Base-by-base conservation (phyloP, 1,140 invertebrate species). In the Brachionus sp. region DNA sequence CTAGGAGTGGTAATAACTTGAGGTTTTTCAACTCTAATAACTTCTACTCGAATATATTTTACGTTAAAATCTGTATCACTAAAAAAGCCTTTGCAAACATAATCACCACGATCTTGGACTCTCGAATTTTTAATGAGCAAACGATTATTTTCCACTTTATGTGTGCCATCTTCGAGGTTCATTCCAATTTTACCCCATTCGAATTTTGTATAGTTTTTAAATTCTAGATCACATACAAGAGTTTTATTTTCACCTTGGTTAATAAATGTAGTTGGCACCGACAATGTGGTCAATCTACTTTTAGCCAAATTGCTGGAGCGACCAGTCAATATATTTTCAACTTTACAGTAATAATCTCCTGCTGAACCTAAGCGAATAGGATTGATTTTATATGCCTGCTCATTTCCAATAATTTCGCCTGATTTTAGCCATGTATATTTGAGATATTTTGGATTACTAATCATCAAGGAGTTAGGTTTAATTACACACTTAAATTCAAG, bases 41-140 rank as follows among this genome's bases (percentile, higher is more conserved):
- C 77, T 80, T 80, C 77, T 35, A 80, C 50, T 37, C 50, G n/a
- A 12, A 35, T 66, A 19, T 80, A 80, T 16, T 80, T 53, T n/a
- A 42, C 3, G 23, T 25, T 0, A 42, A 16, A 33, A 23, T 80
- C 25, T 29, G n/a, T 57, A 42, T 62, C 50, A 39, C n/a, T 80
- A 12, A 39, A 35, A 39, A 19, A 57, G 7, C 19, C 50, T 23
- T 57, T 42, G 39, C 77, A 80, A 23, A 16, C 77, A 80, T 62
- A 80, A 39, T 80, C 50, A 13, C 77, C 77, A n/a, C 77, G 33
- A 33, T 80, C 77, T 37, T 80, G 9, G 12, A 80, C 33, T 42
- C 29, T 57, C 5, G 57, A n/a, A 13, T 80, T 42, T 13, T 25
- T 23, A 39, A 80, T 80, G 5, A 19, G 2, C 57, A 80, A 42